Conservation (phyloP, 2,888 invertebrate genomes). For the Himalopsyche kuldschensis region DNA sequence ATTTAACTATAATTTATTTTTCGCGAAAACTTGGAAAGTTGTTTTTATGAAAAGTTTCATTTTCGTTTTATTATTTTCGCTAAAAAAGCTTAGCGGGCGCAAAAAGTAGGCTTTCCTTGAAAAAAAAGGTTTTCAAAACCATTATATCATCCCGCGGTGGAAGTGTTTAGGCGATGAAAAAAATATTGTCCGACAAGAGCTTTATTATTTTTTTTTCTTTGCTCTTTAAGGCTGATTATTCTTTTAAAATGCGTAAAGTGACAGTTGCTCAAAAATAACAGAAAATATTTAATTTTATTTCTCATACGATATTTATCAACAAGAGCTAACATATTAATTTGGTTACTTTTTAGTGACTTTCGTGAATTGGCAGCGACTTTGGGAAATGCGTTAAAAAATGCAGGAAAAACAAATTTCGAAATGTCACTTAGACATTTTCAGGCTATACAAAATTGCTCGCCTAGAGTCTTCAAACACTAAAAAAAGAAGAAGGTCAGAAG, state of each 20-base stretch:
- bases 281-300: neutral
- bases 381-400: no score
- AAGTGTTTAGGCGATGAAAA: neutral
- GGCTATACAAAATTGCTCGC: no score
- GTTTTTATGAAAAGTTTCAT: slow-evolving; percentile 25
- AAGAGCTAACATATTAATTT: no score
- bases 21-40: slow-evolving; percentile 19
- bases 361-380: no score
- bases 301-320: no score
- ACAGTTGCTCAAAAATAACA: neutral
- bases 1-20: slow-evolving; percentile 32
- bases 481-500: no score
- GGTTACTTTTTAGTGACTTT: no score
- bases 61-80: slow-evolving; percentile 18
- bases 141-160: neutral
- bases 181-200: neutral
- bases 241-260: neutral
- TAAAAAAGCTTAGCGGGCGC: neutral
- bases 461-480: no score
- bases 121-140: neutral
- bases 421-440: no score
- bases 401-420: no score
- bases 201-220: slow-evolving; percentile 3
- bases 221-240: neutral
- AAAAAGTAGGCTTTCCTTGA: neutral